These are phyloP conservation scores for Diacarnus erythraeanus DNA, from an alignment of 37 sponge, comb jelly and placozoan species.

Conservation along the genomic window DNA sequence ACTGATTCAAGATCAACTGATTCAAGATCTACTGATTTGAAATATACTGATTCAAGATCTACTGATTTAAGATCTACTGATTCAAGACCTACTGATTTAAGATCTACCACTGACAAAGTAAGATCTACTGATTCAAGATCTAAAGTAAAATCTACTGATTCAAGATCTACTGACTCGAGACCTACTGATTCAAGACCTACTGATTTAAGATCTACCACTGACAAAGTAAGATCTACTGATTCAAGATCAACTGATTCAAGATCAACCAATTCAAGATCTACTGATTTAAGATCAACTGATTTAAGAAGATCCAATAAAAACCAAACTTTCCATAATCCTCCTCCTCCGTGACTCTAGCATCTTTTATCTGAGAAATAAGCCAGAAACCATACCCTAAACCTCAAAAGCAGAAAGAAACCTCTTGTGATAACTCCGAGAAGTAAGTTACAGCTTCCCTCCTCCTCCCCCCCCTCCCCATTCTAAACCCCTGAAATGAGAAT, in stretches of 20 bases:
- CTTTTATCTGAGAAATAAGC: background rate
- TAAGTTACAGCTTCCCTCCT: background rate
- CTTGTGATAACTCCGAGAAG: background rate
- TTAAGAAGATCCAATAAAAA: background rate
- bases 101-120: background rate
- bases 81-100: too few species aligned
- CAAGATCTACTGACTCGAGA: too few species aligned
- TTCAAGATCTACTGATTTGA: background rate
- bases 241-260: background rate
- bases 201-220: too few species aligned
- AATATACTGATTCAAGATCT: background rate
- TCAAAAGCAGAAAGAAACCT: background rate
- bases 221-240: background rate
- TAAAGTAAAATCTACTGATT: too few species aligned
- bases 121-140: too few species aligned
- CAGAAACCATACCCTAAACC: background rate
- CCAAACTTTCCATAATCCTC: slow-evolving; percentile 5
- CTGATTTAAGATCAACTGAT: background rate
- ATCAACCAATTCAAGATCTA: background rate
- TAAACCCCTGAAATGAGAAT: too few species aligned
- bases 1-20: background rate
- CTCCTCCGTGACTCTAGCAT: slow-evolving; percentile 8
- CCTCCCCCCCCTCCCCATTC: background rate
- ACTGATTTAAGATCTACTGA: background rate
- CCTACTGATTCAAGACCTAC: too few species aligned